These are phyloP conservation scores for Apamea epomidion DNA, from an alignment of 2,888 invertebrate species.

Conservation along the genomic window DNA sequence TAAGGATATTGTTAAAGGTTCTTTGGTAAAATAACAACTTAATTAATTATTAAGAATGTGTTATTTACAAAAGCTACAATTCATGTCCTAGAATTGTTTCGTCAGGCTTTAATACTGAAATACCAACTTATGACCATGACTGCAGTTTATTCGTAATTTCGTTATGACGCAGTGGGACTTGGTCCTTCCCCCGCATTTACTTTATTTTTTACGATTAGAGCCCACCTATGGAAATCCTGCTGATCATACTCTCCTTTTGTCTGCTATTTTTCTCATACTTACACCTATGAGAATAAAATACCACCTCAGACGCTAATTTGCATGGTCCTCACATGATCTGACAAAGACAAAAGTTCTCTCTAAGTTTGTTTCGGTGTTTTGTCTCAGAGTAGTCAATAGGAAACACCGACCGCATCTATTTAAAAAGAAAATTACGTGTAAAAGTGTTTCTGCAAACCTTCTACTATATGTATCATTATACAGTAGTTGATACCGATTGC, in stretches of 20 bases:
- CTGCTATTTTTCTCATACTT: neutral
- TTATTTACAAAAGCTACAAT: neutral
- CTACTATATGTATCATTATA: neutral
- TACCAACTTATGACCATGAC: too few species aligned
- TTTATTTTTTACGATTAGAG: too few species aligned
- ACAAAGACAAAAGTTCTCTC: neutral
- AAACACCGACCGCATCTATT: neutral
- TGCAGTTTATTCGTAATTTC: slow-evolving; percentile 8
- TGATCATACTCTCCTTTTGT: too few species aligned
- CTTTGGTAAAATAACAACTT: neutral
- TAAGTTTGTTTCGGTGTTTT: neutral
- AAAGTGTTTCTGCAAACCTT: neutral
- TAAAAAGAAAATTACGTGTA: neutral
- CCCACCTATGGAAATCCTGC: too few species aligned
- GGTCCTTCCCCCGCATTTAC: slow-evolving; percentile 4
- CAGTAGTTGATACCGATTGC: neutral
- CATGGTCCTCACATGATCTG: neutral
- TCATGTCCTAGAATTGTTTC: neutral
- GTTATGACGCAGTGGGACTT: neutral
- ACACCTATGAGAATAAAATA: neutral
- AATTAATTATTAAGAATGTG: neutral
- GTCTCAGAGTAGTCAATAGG: neutral
- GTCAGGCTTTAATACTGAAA: neutral
- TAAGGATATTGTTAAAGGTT: neutral
- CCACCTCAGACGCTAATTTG: neutral